These are phyloP conservation scores for Actenoides lindsayi DNA, from an alignment of 2,113 vertebrate genomes.

Conservation along the genomic window DNA sequence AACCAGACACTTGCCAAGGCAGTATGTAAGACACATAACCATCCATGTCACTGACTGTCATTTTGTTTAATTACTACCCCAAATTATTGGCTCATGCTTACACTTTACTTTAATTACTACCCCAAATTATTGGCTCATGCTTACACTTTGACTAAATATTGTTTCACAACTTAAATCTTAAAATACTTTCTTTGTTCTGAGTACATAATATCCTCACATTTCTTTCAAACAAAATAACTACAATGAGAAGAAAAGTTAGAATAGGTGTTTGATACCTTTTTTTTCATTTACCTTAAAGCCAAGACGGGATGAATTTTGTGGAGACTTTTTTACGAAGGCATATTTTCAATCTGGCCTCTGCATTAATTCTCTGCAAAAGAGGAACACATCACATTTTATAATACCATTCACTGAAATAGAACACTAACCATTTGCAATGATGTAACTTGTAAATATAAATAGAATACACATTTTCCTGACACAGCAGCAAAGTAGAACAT, in stretches of 20 bases:
- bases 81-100: background rate
- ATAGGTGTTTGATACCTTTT: background rate
- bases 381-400: conserved; percentile 10
- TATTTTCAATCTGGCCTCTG: background rate
- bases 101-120: background rate
- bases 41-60: background rate
- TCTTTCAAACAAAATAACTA: background rate
- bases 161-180: background rate
- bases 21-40: background rate
- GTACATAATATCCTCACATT: background rate
- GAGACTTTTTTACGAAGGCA: background rate
- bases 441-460: conserved; percentile 32
- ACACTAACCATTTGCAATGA: background rate
- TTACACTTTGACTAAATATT: background rate
- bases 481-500: background rate
- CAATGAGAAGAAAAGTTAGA: background rate
- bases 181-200: background rate
- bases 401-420: background rate
- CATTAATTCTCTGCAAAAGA: conserved; percentile 28
- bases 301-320: background rate
- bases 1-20: background rate
- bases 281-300: conserved; percentile 17
- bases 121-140: background rate
- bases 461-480: background rate
- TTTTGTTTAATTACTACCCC: background rate